Base-by-base conservation (phyloP, 2,113 vertebrate species). In the Stictonetta naevosa region DNA sequence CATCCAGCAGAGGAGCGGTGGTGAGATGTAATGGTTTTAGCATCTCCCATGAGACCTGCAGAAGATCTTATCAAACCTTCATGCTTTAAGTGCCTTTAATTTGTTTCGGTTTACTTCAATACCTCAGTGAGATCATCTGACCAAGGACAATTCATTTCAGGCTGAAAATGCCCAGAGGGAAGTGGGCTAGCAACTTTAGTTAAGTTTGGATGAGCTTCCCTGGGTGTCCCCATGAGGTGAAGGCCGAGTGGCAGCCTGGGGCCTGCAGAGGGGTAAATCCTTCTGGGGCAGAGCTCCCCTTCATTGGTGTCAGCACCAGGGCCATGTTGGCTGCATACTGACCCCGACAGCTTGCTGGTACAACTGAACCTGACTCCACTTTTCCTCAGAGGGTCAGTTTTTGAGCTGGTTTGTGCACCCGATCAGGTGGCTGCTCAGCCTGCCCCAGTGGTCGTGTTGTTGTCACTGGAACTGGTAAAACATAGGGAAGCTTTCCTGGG, bases 331-430 rank as follows among this genome's bases (percentile, higher is more conserved):
- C 86, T 34, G 72, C 53, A 20, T 1, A 3, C 26, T 66, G 50
- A 25, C 50, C 50, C 50, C 1, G 3, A 25, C 23, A 40, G 17
- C 6, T 11, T 68, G 81, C 69, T 63, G 74, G 7, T 48, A 9
- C 1, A 4, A 75, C 42, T 56, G 16, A 86, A 55, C 63, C 31
- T 25, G 44, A 40, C 33, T 76, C 0, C 0, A 4, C 40, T 66
- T 86, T 77, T 31, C 21, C 28, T 75, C 52, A 20, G 3, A 8
- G 46, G 13, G 40, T 42, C 38, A 42, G 8, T 8, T 88, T 92
- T 78, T 40, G 68, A 73, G 50, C 16, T 25, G 40, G 69, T 16
- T 79, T 82, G 33, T 4, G 13, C 55, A 22, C 25, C 10, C 0
- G 1, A 3, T 36, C 52, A 36, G 36, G 22, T 6, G 33, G 59